phyloP scores from a whole-genome alignment of 2,113 vertebrate genomes.

The Pelvicachromis taeniatus region DNA sequence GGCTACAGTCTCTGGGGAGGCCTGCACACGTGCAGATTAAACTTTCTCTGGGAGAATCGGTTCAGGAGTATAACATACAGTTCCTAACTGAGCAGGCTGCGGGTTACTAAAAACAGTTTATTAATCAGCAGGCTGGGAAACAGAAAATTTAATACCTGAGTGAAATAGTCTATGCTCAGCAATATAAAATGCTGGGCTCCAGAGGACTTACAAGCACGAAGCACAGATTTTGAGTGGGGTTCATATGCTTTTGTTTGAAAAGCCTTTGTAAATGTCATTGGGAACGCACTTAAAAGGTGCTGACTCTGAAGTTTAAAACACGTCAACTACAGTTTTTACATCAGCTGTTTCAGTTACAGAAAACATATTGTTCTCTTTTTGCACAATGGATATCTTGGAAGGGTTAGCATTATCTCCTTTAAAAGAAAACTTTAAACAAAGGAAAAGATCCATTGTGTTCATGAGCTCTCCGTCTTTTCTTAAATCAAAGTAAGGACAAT shows the following conservation, averaged over 20 bases:
- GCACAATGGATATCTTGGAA: not conserved
- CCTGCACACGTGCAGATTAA: not conserved
- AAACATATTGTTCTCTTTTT: not conserved
- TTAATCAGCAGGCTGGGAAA: not conserved
- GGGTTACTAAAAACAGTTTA: not conserved
- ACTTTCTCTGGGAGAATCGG: not conserved
- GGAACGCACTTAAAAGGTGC: not conserved
- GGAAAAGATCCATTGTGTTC: not conserved
- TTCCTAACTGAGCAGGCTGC: not conserved
- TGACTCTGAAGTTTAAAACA: not conserved
- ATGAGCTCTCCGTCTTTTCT: not conserved
- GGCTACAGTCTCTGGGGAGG: not conserved
- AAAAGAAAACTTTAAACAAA: not conserved
- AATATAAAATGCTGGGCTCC: not conserved
- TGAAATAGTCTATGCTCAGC: not conserved
- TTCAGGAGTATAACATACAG: not conserved
- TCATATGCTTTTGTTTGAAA: not conserved
- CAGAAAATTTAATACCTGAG: not conserved
- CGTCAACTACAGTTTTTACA: not conserved
- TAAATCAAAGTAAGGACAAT: not conserved
- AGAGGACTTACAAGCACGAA: not conserved
- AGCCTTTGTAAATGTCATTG: not conserved
- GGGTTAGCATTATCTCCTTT: not conserved
- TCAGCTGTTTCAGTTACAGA: not conserved
- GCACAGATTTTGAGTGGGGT: not conserved